Conservation (phyloP, 2,888 invertebrate species). For the Noctua janthe region DNA sequence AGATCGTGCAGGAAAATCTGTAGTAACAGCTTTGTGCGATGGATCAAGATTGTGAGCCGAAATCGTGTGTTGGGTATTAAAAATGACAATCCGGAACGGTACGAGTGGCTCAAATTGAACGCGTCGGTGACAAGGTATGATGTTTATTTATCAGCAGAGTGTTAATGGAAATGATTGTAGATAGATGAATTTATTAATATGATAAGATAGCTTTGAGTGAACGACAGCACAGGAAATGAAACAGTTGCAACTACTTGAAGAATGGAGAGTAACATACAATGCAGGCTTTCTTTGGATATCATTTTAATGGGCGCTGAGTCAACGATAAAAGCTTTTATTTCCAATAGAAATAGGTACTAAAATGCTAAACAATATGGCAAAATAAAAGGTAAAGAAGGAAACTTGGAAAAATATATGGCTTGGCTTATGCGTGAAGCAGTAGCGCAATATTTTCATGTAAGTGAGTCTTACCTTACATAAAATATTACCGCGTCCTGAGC, state of each 20-base stretch:
- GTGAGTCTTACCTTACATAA: constrained; percentile 32
- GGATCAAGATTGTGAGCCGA: constrained; percentile 78
- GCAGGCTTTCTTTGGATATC: neutral
- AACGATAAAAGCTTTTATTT: neutral
- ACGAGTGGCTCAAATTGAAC: constrained; percentile 35
- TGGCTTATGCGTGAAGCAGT: constrained; percentile 16
- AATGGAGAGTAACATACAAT: constrained; percentile 1
- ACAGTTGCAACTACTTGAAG: neutral
- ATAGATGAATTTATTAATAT: constrained; percentile 53
- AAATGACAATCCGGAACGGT: constrained; percentile 60
- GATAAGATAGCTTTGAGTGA: constrained; percentile 32
- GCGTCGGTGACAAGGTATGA: constrained; percentile 43
- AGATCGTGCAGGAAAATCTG: constrained; percentile 83
- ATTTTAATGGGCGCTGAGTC: neutral
- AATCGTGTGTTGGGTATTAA: constrained; percentile 84
- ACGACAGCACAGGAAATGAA: constrained; percentile 36
- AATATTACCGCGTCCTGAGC: constrained; percentile 8
- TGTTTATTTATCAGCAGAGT: constrained; percentile 61
- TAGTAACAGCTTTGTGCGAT: constrained; percentile 63
- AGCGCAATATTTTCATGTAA: constrained; percentile 39
- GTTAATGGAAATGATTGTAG: constrained; percentile 57
- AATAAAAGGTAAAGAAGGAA: constrained; percentile 22
- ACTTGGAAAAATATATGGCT: constrained; percentile 17
- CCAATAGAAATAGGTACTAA: neutral
- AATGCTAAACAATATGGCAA: neutral